phyloP scores from a whole-genome alignment of 1,140 invertebrate species.

The Xylocopa sonorina region DNA sequence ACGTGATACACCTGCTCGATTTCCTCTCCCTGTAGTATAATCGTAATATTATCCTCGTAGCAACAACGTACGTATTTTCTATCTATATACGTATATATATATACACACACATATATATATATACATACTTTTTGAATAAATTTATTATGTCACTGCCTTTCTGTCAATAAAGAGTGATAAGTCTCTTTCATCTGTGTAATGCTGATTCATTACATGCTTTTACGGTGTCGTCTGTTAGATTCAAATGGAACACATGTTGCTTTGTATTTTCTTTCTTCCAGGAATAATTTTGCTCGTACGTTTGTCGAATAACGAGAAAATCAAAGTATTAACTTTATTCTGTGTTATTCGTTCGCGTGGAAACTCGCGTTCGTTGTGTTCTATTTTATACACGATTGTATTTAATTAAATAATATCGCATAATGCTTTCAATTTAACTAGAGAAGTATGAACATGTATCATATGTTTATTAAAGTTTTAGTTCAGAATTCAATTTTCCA shows the following conservation, averaged over 20 bases:
- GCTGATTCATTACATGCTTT: slow-evolving; percentile 1
- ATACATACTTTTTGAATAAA: slow-evolving; percentile 54
- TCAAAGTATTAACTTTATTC: background rate
- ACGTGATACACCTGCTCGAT: slow-evolving; percentile 23
- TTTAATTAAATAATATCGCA: background rate
- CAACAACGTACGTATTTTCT: slow-evolving; percentile 49
- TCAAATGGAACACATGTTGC: background rate
- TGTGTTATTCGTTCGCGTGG: background rate
- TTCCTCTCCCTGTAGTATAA: slow-evolving; percentile 45
- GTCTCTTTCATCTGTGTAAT: slow-evolving; percentile 8
- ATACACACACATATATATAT: background rate
- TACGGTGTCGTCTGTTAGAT: background rate
- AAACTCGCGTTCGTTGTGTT: background rate
- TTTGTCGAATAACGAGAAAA: background rate
- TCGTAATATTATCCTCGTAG: slow-evolving; percentile 42
- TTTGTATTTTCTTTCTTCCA: slow-evolving; percentile 4
- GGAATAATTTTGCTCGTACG: slow-evolving; percentile 1
- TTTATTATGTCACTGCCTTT: slow-evolving; percentile 57
- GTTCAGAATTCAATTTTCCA: background rate
- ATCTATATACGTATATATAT: background rate
- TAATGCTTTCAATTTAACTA: background rate
- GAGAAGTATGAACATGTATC: background rate
- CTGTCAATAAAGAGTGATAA: slow-evolving; percentile 59
- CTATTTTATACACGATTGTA: background rate
- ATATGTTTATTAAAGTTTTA: background rate